Conservation (phyloP, 2,113 vertebrate species). For the Tonatia bakeri region DNA sequence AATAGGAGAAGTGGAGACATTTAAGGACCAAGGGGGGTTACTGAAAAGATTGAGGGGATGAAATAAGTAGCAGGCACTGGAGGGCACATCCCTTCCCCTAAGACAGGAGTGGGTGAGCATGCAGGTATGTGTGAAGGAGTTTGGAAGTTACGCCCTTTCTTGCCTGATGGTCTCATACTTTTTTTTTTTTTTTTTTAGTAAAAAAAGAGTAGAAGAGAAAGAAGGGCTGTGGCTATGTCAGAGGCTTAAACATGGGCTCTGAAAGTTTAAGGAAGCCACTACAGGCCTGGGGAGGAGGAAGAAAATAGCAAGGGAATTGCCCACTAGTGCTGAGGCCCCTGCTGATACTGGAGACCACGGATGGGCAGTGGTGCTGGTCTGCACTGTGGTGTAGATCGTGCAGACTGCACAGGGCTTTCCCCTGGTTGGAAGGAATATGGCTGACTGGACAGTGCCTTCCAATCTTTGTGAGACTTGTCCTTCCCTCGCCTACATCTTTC, state of each 20-base stretch:
- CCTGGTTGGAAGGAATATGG: not conserved
- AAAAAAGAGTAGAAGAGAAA: not conserved
- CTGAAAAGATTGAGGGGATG: not conserved
- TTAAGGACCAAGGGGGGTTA: not conserved
- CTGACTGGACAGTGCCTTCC: not conserved
- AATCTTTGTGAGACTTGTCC: not conserved
- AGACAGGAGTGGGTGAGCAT: not conserved
- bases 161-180: not conserved
- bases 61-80: not conserved
- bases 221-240: not conserved
- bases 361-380: rapidly evolving
- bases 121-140: not conserved
- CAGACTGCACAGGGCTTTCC: not conserved
- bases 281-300: not conserved
- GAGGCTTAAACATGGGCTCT: not conserved
- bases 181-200: too few species aligned
- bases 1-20: not conserved
- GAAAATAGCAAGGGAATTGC: not conserved
- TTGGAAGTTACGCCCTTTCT: not conserved
- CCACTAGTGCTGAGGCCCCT: not conserved
- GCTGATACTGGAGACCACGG: rapidly evolving
- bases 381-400: rapidly evolving
- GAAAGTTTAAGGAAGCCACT: not conserved
- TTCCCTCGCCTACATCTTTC: not conserved
- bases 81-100: not conserved